These are phyloP conservation scores for Psettodes erumei DNA, from an alignment of 2,113 vertebrate genomes.

Conservation along the genomic window DNA sequence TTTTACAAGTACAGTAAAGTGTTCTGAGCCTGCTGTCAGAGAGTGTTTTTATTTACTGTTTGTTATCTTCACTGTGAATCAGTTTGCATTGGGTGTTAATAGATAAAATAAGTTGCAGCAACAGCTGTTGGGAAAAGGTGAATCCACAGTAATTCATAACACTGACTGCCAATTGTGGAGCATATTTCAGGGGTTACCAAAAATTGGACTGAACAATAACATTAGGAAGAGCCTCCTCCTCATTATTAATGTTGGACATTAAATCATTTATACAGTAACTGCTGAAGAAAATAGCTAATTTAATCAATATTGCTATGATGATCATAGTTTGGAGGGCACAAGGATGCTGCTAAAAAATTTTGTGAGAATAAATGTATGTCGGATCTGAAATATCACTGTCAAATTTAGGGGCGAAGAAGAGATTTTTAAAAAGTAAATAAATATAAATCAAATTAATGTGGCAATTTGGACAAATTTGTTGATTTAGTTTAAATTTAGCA, in stretches of 20 bases:
- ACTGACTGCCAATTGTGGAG: conserved; percentile 6
- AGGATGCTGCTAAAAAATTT: background rate
- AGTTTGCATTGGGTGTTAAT: conserved; percentile 24
- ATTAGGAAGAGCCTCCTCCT: background rate
- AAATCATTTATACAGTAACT: background rate
- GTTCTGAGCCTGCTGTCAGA: conserved; percentile 16
- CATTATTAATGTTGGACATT: background rate
- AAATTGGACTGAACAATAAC: background rate
- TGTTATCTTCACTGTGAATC: conserved; percentile 30
- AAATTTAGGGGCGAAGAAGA: background rate
- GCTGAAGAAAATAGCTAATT: conserved; percentile 13
- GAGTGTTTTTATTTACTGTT: conserved; percentile 28
- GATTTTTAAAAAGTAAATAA: background rate
- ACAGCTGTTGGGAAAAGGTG: conserved; percentile 42
- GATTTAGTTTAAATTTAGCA: conserved; percentile 2
- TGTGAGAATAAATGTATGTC: background rate
- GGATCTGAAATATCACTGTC: background rate
- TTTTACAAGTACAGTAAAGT: conserved; percentile 41
- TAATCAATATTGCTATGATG: conserved; percentile 1
- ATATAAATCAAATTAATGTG: conserved; percentile 1
- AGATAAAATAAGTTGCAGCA: conserved; percentile 42
- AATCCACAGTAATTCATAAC: background rate
- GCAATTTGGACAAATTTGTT: conserved; percentile 21
- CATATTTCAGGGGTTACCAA: background rate
- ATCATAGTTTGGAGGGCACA: background rate